These are phyloP conservation scores for Ceratothoa steindachneri DNA, from an alignment of 2,888 invertebrate genomes.

Conservation along the genomic window DNA sequence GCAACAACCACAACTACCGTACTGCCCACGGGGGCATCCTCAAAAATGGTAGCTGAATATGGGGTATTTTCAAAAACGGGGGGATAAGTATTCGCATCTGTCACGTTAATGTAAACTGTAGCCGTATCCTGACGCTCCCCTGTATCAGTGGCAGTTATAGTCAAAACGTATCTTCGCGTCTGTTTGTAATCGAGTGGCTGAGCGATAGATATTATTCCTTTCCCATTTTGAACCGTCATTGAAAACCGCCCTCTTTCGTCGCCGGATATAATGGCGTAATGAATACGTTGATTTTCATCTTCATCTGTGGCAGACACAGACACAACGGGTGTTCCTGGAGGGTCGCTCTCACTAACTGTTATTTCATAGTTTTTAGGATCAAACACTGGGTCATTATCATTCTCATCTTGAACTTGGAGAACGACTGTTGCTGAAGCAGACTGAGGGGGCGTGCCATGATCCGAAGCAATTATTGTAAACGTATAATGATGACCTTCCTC, in stretches of 20 bases:
- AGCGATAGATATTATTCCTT: constrained; percentile 72
- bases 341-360: constrained; percentile 61
- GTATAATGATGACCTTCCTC: constrained; percentile 79
- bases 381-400: constrained; percentile 67
- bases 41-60: constrained; percentile 80
- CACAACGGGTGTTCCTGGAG: constrained; percentile 82
- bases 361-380: constrained; percentile 60
- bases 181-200: constrained; percentile 89
- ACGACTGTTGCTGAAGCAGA: constrained; percentile 62
- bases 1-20: constrained; percentile 59
- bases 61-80: constrained; percentile 91
- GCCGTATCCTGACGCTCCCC: constrained; percentile 83
- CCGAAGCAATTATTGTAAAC: constrained; percentile 64
- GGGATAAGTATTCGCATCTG: constrained; percentile 89
- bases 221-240: constrained; percentile 82
- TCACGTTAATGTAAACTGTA: constrained; percentile 83
- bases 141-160: constrained; percentile 77
- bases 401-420: constrained; percentile 64
- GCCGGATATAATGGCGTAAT: constrained; percentile 52
- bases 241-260: constrained; percentile 63
- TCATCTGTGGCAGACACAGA: constrained; percentile 84
- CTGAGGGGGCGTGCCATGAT: constrained; percentile 60
- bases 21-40: constrained; percentile 86
- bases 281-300: constrained; percentile 72
- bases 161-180: constrained; percentile 79